Evolutionary conservation across 37 sponge, comb jelly and placozoan genomes (phyloP).

Genomic region (Eunapius fragilis): DNA sequence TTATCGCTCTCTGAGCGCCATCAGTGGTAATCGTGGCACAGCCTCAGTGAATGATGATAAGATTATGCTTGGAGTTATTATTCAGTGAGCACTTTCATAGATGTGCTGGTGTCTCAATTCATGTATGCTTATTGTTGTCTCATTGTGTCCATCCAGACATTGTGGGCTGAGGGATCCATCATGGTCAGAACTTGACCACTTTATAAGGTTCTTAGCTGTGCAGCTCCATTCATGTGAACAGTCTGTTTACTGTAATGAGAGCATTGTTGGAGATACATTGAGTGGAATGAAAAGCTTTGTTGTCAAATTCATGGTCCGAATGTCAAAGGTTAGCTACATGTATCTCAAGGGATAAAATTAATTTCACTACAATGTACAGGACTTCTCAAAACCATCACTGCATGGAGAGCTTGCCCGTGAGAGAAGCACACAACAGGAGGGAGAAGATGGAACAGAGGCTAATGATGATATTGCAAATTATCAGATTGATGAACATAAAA

Average conservation of each 20-base stretch:
- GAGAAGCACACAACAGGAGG: background rate
- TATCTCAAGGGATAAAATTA: constrained; percentile 21
- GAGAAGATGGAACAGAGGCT: constrained; percentile 4
- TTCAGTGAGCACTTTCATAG: background rate
- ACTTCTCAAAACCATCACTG: constrained; percentile 78
- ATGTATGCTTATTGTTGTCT: too few relatives aligned
- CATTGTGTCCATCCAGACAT: constrained; percentile 13
- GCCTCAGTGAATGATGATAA: background rate
- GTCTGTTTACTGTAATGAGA: constrained; percentile 59
- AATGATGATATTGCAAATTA: constrained; percentile 29
- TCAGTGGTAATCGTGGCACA: background rate
- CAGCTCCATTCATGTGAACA: constrained; percentile 80
- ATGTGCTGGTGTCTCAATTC: background rate
- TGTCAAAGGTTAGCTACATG: constrained; percentile 80
- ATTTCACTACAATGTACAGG: constrained; percentile 17
- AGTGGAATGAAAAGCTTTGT: constrained; percentile 75
- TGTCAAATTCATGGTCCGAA: constrained; percentile 87
- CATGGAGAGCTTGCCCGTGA: constrained; percentile 11
- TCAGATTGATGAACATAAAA: constrained; percentile 55
- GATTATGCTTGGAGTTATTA: background rate
- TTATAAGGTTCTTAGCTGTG: constrained; percentile 77
- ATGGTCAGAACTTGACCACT: constrained; percentile 86
- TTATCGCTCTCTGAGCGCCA: background rate
- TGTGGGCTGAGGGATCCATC: constrained; percentile 79
- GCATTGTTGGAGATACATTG: constrained; percentile 44